Conservation (phyloP, 2,797 vertebrate genomes). For the Myotis myotis region DNA sequence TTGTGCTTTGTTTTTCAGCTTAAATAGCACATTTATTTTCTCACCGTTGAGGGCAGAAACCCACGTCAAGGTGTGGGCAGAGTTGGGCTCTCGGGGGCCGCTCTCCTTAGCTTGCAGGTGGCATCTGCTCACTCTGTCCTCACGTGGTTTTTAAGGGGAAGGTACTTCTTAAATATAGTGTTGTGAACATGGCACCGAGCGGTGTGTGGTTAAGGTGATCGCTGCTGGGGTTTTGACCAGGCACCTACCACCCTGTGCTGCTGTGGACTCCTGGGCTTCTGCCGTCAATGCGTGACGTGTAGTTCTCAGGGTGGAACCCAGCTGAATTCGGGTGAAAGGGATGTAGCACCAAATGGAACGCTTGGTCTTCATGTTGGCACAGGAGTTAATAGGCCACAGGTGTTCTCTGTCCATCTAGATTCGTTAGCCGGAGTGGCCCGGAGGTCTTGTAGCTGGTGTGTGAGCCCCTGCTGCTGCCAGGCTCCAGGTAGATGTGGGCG, state of each 20-base stretch:
- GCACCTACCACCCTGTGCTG: neutral
- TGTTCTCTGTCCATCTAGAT: neutral
- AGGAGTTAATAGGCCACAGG: neutral
- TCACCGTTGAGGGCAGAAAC: neutral
- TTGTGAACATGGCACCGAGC: neutral
- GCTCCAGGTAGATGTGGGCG: neutral
- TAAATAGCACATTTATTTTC: neutral
- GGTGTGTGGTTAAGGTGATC: neutral
- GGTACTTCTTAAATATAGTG: neutral
- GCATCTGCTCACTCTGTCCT: neutral
- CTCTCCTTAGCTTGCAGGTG: too few relatives aligned
- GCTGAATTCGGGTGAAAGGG: neutral
- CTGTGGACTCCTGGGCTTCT: neutral
- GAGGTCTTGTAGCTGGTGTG: neutral
- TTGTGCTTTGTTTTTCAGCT: neutral
- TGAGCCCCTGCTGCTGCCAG: neutral
- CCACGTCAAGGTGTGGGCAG: neutral
- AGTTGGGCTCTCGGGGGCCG: neutral
- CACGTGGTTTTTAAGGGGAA: neutral
- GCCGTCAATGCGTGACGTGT: neutral
- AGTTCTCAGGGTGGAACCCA: neutral
- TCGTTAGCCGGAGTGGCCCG: neutral
- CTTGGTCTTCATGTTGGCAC: neutral
- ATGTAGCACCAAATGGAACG: neutral
- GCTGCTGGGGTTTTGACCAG: neutral